Evolutionary conservation across 1,140 invertebrate species (phyloP).

Genomic region (Apocrypta bakeri): DNA sequence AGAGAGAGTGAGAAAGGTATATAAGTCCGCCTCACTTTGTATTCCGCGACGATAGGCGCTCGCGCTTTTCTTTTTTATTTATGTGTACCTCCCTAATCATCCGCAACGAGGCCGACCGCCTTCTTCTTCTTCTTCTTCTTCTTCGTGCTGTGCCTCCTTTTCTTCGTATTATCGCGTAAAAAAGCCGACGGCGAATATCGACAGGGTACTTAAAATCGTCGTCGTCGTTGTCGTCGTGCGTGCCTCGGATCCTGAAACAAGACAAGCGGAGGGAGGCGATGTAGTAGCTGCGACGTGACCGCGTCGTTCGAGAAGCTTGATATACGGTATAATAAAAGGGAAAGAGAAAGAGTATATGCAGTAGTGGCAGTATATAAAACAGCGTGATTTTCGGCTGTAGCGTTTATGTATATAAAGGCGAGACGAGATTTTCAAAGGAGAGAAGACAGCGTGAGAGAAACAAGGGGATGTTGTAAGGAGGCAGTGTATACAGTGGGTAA

Average conservation of each 20-base stretch:
- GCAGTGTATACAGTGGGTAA: not conserved
- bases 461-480: not conserved
- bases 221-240: not conserved
- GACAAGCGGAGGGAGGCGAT: conserved; percentile 7
- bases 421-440: not conserved
- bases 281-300: not conserved
- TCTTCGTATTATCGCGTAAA: conserved; percentile 43
- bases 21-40: not conserved
- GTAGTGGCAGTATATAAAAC: no score
- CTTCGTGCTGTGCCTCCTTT: not conserved
- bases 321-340: conserved; percentile 10
- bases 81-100: conserved; percentile 1
- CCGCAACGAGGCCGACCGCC: not conserved
- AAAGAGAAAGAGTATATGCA: no score
- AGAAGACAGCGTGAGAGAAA: not conserved
- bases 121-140: not conserved
- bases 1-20: not conserved
- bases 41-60: not conserved
- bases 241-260: conserved; percentile 45
- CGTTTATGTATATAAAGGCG: not conserved
- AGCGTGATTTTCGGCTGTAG: not conserved
- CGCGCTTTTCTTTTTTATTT: not conserved
- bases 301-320: not conserved
- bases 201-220: conserved; percentile 36
- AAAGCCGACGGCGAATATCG: conserved; percentile 26